Evolutionary conservation across 2,888 invertebrate species (phyloP).

Genomic region (Ichneumoninae sp.): DNA sequence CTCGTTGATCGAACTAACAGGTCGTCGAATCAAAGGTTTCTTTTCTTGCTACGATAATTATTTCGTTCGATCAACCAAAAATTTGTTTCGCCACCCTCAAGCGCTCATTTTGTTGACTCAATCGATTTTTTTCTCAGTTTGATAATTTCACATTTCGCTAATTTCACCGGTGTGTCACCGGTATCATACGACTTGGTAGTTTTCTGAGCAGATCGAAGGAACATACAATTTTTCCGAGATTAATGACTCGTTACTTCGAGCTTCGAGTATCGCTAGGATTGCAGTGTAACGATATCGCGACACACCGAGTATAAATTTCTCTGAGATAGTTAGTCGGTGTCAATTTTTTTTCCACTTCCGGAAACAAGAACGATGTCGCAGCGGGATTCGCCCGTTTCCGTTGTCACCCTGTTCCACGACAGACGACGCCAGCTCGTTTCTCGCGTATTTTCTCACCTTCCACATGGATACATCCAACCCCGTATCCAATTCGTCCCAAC

Average conservation of each 20-base stretch:
- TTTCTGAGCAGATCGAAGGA: background rate
- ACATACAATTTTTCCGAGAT: slow-evolving; percentile 12
- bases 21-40: no score
- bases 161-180: no score
- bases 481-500: slow-evolving; percentile 56
- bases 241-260: slow-evolving; percentile 34
- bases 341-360: slow-evolving; percentile 1
- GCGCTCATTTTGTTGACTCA: no score
- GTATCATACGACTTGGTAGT: no score
- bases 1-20: no score
- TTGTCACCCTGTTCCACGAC: slow-evolving; percentile 15
- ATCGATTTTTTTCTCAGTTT: no score
- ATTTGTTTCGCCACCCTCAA: no score
- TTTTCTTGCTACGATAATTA: no score
- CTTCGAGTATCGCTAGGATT: slow-evolving; percentile 4
- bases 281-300: background rate
- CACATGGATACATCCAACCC: slow-evolving; percentile 51
- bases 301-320: slow-evolving; percentile 20
- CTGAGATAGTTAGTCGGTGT: background rate
- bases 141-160: no score
- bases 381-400: background rate
- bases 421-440: slow-evolving; percentile 12
- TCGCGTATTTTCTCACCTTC: slow-evolving; percentile 52
- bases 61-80: no score
- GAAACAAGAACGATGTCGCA: slow-evolving; percentile 12